phyloP scores from a whole-genome alignment of 1,140 invertebrate species.

The Latrodectus geometricus region DNA sequence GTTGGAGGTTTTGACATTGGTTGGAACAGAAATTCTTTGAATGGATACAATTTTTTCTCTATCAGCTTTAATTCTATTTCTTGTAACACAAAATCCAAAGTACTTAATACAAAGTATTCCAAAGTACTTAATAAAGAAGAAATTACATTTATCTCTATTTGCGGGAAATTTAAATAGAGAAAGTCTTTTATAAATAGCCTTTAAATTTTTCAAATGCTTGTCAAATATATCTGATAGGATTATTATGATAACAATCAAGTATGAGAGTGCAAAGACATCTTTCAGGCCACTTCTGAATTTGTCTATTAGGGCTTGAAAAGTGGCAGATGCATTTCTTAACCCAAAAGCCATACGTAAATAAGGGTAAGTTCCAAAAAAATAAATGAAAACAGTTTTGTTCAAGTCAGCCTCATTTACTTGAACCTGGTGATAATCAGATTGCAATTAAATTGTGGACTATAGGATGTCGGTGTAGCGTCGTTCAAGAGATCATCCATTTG shows the following conservation, averaged over 20 bases:
- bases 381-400: constrained; percentile 69
- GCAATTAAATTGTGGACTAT: constrained; percentile 69
- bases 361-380: constrained; percentile 67
- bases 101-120: neutral
- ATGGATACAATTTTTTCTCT: neutral
- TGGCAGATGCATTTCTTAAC: constrained; percentile 61
- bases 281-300: constrained; percentile 65
- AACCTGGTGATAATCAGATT: constrained; percentile 71
- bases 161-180: neutral
- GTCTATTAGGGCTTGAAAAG: constrained; percentile 69
- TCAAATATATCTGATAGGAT: constrained; percentile 66
- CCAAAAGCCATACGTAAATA: constrained; percentile 66
- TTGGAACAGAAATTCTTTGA: neutral
- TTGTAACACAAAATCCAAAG: neutral
- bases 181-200: constrained; percentile 47
- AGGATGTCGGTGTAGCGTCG: constrained; percentile 66
- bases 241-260: constrained; percentile 68
- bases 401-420: constrained; percentile 65
- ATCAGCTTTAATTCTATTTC: constrained; percentile 7
- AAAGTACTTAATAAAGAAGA: too few species aligned
- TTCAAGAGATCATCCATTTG: constrained; percentile 70
- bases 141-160: neutral
- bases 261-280: constrained; percentile 42
- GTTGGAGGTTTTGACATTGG: neutral
- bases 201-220: neutral